phyloP scores from a whole-genome alignment of 2,888 invertebrate species.

The Callyntrura sp. region DNA sequence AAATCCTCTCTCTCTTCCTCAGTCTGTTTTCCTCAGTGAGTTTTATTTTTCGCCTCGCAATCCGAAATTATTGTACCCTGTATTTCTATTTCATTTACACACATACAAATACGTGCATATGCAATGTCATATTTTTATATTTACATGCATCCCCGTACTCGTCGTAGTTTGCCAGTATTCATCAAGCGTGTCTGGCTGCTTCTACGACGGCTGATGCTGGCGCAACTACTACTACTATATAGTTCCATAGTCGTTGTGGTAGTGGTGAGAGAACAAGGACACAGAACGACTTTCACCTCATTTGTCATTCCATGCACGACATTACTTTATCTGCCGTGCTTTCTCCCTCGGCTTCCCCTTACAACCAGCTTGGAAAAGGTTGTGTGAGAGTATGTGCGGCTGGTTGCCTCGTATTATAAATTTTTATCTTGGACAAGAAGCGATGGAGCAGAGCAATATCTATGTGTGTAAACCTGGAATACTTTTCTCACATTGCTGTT shows the following conservation, averaged over 20 bases:
- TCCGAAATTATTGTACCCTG: too few relatives aligned
- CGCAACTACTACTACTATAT: too few relatives aligned
- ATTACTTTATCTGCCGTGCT: slow-evolving; percentile 67
- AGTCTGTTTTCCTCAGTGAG: too few relatives aligned
- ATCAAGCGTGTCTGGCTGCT: slow-evolving; percentile 40
- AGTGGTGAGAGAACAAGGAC: slow-evolving; percentile 67
- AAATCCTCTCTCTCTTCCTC: too few relatives aligned
- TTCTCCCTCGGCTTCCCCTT: neutral
- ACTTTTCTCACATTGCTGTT: slow-evolving; percentile 34
- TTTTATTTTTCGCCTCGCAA: too few relatives aligned
- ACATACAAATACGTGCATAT: neutral
- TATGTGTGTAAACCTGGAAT: neutral
- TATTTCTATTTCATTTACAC: neutral
- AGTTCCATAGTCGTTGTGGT: too few relatives aligned
- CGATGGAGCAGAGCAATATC: slow-evolving; percentile 25
- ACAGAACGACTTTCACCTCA: slow-evolving; percentile 73
- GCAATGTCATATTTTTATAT: neutral
- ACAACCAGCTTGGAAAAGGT: neutral
- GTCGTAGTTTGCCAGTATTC: neutral
- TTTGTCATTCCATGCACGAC: slow-evolving; percentile 71
- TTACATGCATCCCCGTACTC: slow-evolving; percentile 19
- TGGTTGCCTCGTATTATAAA: neutral
- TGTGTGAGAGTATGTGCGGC: neutral
- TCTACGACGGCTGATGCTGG: neutral
- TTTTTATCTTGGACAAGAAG: slow-evolving; percentile 3